phyloP scores from a whole-genome alignment of 2,888 invertebrate genomes.

The Sinopyrophorus schimmeli region DNA sequence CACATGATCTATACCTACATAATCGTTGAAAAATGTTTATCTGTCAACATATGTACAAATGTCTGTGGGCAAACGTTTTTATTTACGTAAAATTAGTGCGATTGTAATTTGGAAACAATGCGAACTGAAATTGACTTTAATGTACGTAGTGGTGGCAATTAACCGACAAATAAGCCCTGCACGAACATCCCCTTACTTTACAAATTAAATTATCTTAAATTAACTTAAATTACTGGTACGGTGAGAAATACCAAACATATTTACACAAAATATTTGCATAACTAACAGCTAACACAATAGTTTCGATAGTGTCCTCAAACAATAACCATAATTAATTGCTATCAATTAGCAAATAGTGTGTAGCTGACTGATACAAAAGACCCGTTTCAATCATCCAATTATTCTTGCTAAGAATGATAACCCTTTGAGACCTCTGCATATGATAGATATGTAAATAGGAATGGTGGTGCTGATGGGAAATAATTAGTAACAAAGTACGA shows the following conservation, averaged over 20 bases:
- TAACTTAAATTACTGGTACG: conserved; percentile 15
- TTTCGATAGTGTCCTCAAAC: conserved; percentile 47
- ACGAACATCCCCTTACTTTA: conserved; percentile 8
- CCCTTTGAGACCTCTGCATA: conserved; percentile 53
- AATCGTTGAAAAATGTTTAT: no score
- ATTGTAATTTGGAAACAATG: neutral
- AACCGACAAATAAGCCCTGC: conserved; percentile 1
- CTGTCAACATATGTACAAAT: no score
- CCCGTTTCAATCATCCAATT: conserved; percentile 56
- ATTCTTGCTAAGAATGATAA: conserved; percentile 53
- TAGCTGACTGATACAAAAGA: conserved; percentile 57
- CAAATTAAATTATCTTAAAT: conserved; percentile 18
- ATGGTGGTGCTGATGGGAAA: conserved; percentile 40
- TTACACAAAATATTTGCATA: conserved; percentile 22
- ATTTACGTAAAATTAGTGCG: no score
- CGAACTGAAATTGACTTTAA: neutral
- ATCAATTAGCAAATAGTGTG: conserved; percentile 56
- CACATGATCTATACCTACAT: no score
- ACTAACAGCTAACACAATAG: conserved; percentile 47
- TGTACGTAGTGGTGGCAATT: neutral
- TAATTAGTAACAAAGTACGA: conserved; percentile 46
- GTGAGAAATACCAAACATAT: conserved; percentile 9
- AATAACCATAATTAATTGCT: conserved; percentile 53
- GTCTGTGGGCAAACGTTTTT: no score
- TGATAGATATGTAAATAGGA: conserved; percentile 55